These are phyloP conservation scores for Trissolcus brochymenae DNA, from an alignment of 2,888 invertebrate species.

Conservation along the genomic window DNA sequence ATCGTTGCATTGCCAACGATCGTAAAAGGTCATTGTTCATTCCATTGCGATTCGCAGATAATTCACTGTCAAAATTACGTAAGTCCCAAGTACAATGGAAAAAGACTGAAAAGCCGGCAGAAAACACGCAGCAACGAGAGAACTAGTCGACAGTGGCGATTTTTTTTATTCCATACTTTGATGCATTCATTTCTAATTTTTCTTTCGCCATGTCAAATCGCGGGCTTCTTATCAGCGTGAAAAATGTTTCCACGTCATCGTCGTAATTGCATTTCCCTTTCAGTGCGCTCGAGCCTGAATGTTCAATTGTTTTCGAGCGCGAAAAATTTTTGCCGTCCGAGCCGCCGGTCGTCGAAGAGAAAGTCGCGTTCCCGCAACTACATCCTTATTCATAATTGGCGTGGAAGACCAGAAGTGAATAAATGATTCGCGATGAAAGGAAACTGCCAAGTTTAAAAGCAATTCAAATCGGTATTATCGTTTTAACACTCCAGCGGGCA, in stretches of 20 bases:
- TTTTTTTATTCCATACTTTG: conserved; percentile 4
- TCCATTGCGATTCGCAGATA: conserved; percentile 21
- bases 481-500: conserved; percentile 36
- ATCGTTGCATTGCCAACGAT: conserved; percentile 37
- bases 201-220: conserved; percentile 19
- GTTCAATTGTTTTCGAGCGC: conserved; percentile 54
- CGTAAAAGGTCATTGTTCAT: conserved; percentile 48
- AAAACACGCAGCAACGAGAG: conserved; percentile 1
- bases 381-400: conserved; percentile 57
- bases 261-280: conserved; percentile 55
- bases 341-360: conserved; percentile 48
- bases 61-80: conserved; percentile 22
- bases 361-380: conserved; percentile 43
- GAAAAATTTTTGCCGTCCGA: conserved; percentile 53
- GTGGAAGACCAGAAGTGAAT: conserved; percentile 57
- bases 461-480: conserved; percentile 43
- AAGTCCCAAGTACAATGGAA: conserved; percentile 16
- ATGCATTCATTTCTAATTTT: not conserved
- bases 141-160: too few species aligned
- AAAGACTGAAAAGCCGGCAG: not conserved
- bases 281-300: conserved; percentile 53
- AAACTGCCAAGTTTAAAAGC: conserved; percentile 40
- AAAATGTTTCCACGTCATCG: conserved; percentile 54
- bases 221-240: conserved; percentile 46
- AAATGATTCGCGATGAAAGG: conserved; percentile 54